These are phyloP conservation scores for Phengaris arion DNA, from an alignment of 2,888 invertebrate genomes.

Conservation along the genomic window DNA sequence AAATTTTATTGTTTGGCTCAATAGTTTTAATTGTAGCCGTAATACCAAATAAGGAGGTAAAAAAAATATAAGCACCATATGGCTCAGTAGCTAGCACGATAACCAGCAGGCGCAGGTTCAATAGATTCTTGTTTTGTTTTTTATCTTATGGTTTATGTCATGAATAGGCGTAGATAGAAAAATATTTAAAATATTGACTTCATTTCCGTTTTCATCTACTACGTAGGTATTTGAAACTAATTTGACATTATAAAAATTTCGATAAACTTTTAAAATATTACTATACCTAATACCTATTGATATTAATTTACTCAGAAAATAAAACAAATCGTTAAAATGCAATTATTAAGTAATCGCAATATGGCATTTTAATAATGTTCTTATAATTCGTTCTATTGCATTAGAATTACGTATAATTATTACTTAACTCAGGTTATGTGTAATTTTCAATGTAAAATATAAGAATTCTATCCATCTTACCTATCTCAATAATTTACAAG, in stretches of 20 bases:
- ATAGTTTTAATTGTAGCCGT: no score
- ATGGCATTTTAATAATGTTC: conserved; percentile 16
- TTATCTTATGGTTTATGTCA: no score
- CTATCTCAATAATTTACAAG: no score
- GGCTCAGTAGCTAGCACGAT: no score
- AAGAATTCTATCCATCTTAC: not conserved
- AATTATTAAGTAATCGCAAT: conserved; percentile 2
- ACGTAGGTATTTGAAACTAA: not conserved
- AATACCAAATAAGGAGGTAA: no score
- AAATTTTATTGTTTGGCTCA: no score
- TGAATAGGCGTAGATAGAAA: no score
- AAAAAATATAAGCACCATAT: no score
- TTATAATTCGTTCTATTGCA: not conserved
- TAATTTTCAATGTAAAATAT: not conserved
- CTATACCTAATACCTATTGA: not conserved
- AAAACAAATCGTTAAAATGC: conserved; percentile 22
- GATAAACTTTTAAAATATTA: not conserved
- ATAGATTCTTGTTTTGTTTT: no score
- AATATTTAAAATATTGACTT: no score
- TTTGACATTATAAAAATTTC: not conserved
- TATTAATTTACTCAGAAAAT: conserved; percentile 3
- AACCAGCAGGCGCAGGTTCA: no score
- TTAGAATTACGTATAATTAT: not conserved
- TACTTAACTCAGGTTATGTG: not conserved
- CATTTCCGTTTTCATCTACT: no score